A percentile compares a stretch with the other conserved stretches of the same genome.
Evolutionary conservation across 2,797 vertebrate genomes (phyloP).

Genomic region (Oreonectes daqikongensis): DNA sequence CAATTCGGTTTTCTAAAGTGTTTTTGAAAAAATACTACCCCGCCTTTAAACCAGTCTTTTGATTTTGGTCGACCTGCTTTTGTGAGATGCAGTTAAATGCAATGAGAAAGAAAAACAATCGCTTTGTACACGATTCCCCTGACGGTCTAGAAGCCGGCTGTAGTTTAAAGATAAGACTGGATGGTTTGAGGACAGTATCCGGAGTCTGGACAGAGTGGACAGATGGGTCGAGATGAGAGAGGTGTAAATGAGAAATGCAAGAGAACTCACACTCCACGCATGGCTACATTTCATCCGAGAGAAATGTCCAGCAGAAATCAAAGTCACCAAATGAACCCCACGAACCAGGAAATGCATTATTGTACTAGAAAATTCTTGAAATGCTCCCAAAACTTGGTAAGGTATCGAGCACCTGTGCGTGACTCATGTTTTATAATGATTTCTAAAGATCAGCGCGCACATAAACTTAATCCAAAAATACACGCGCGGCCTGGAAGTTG

Average conservation of each 20-base stretch:
- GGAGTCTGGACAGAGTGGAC: constrained; percentile 4
- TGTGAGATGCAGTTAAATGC: too few relatives aligned
- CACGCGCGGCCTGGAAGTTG: background rate
- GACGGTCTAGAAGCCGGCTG: background rate
- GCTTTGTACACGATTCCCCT: background rate
- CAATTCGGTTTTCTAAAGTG: too few relatives aligned
- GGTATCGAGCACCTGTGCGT: background rate
- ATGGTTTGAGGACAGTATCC: constrained; percentile 19
- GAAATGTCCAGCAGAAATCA: constrained; percentile 27
- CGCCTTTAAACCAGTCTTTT: too few relatives aligned
- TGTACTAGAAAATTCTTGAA: background rate
- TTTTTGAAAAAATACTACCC: too few relatives aligned
- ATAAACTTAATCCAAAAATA: constrained; percentile 1
- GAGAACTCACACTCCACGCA: constrained; percentile 28
- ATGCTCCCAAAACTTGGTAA: too few relatives aligned
- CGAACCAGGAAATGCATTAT: background rate
- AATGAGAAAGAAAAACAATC: background rate
- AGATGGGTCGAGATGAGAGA: constrained; percentile 36
- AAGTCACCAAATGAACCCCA: background rate
- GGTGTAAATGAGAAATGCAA: constrained; percentile 23
- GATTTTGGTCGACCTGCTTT: too few relatives aligned
- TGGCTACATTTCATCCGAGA: constrained; percentile 15
- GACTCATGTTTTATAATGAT: constrained; percentile 16
- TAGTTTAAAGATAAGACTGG: constrained; percentile 19
- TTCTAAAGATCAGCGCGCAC: background rate